These are phyloP conservation scores for Sebastes taczanowskii DNA, from an alignment of 2,797 vertebrate genomes.

Conservation along the genomic window DNA sequence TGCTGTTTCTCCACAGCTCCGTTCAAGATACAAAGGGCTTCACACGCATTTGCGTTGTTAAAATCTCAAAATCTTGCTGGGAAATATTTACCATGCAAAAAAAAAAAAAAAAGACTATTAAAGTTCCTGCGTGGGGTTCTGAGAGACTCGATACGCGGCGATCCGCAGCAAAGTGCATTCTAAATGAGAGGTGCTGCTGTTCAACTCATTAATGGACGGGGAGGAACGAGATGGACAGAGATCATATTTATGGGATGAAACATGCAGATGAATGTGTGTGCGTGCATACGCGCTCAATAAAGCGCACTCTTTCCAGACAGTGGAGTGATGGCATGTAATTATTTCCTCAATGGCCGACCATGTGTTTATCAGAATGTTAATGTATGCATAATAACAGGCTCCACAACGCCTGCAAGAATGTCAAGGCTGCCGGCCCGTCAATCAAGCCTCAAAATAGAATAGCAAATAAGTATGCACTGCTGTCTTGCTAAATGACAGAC, in stretches of 20 bases:
- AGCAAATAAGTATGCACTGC: slow-evolving; percentile 88
- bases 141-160: slow-evolving; percentile 4
- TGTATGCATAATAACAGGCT: slow-evolving; percentile 99
- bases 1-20: slow-evolving; percentile 16
- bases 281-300: slow-evolving; percentile 36
- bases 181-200: slow-evolving; percentile 53
- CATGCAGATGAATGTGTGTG: slow-evolving; percentile 47
- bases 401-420: slow-evolving; percentile 87
- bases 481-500: slow-evolving; percentile 88
- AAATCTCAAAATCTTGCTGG: slow-evolving; percentile 19
- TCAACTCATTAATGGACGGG: slow-evolving; percentile 61
- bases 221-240: slow-evolving; percentile 55
- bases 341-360: slow-evolving; percentile 91
- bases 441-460: slow-evolving; percentile 93
- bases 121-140: slow-evolving; percentile 28
- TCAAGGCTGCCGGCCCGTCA: slow-evolving; percentile 92
- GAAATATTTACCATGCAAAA: slow-evolving; percentile 21
- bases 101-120: background rate
- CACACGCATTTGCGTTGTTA: background rate
- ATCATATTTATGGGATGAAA: slow-evolving; percentile 71
- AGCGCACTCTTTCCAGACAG: slow-evolving; percentile 79
- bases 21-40: slow-evolving; percentile 24
- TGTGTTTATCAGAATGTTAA: slow-evolving; percentile 99
- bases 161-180: slow-evolving; percentile 44
- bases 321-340: slow-evolving; percentile 95